Evolutionary conservation across 2,113 vertebrate genomes (phyloP).

Genomic region (Centrocercus urophasianus): DNA sequence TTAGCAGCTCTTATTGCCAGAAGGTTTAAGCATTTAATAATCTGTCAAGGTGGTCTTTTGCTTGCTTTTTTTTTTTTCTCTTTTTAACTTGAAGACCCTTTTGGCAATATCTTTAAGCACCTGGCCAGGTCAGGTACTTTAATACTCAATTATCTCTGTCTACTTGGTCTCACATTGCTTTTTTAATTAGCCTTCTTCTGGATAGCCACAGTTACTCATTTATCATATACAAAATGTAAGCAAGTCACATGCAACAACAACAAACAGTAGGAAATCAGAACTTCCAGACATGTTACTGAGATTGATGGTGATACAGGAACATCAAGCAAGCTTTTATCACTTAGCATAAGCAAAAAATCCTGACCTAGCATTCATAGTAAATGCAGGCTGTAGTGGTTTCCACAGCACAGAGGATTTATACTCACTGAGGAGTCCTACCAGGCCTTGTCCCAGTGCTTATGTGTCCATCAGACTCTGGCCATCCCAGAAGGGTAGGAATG

Average conservation of each 20-base stretch:
- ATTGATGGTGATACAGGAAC: neutral
- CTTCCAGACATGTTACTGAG: neutral
- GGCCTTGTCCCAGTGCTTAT: neutral
- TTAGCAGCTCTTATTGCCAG: slow-evolving; percentile 59
- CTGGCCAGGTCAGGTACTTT: neutral
- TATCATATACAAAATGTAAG: neutral
- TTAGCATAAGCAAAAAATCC: neutral
- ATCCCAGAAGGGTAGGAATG: neutral
- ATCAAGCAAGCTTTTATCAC: neutral
- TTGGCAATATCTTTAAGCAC: neutral
- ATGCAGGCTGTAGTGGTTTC: neutral
- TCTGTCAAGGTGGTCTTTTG: slow-evolving; percentile 48
- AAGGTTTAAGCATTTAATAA: slow-evolving; percentile 64
- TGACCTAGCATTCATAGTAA: neutral
- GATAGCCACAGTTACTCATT: neutral
- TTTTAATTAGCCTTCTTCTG: slow-evolving; percentile 18
- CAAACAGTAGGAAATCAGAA: neutral
- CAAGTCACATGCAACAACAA: neutral
- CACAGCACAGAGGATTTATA: neutral
- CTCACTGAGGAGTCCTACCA: fast-evolving
- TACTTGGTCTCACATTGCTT: neutral
- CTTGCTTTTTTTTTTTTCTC: neutral
- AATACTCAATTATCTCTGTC: slow-evolving; percentile 6
- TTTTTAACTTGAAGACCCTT: neutral
- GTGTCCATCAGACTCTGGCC: neutral